Conservation (phyloP, 37 sponge, comb jelly and placozoan species). For the Hexactinellida sp. region DNA sequence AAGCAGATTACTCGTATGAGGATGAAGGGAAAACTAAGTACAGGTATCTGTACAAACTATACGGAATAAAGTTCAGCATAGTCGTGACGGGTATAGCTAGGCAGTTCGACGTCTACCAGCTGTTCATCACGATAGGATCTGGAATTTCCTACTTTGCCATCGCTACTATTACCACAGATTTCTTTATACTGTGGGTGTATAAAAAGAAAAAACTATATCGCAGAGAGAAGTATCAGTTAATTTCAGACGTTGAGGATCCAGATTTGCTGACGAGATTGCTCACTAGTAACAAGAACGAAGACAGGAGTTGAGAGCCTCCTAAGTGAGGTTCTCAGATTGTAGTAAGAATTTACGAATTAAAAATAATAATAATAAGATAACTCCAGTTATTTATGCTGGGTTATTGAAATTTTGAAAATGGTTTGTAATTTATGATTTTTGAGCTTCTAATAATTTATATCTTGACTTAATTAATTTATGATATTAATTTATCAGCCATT, state of each 20-base stretch:
- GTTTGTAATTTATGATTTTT: too few species aligned
- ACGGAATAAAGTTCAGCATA: background rate
- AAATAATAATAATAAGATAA: too few species aligned
- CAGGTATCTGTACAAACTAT: background rate
- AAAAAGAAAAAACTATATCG: background rate
- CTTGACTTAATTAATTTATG: too few species aligned
- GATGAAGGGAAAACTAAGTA: background rate
- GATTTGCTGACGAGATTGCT: background rate
- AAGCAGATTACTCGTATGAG: background rate
- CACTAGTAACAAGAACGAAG: background rate
- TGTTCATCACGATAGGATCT: conserved; percentile 29
- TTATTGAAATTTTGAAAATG: too few species aligned
- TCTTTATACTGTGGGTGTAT: conserved; percentile 7
- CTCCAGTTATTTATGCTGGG: too few species aligned
- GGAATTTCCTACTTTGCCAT: conserved; percentile 21
- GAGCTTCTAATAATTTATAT: too few species aligned
- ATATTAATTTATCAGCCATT: too few species aligned
- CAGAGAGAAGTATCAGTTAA: background rate
- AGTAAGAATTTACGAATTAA: too few species aligned
- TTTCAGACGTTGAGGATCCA: background rate
- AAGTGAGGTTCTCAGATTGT: too few species aligned
- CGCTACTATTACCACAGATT: background rate
- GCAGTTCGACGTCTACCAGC: conserved; percentile 26
- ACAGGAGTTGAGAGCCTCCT: too few species aligned
- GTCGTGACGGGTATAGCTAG: conserved; percentile 16